Evolutionary conservation across 35 echinoderm and acorn worm genomes (phyloP).

Genomic region (Chiridota heheva): DNA sequence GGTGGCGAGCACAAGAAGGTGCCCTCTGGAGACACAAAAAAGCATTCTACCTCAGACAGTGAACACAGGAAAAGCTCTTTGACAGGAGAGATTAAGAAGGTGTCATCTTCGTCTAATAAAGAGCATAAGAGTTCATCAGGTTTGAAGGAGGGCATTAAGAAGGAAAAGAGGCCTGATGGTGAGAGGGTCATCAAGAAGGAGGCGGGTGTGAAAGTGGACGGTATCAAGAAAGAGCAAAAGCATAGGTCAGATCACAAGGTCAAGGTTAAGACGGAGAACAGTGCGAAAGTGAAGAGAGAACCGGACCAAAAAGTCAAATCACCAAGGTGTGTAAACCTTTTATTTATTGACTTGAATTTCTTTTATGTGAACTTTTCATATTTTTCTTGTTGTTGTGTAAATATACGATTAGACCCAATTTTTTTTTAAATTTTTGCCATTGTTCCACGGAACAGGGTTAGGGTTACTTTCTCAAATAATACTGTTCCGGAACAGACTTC

Average conservation of each 20-base stretch:
- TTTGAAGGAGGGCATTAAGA: slow-evolving; percentile 2
- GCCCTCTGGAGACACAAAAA: too few relatives aligned
- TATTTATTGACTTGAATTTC: background rate
- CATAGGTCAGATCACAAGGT: slow-evolving; percentile 37
- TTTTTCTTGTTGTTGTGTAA: background rate
- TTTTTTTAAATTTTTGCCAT: background rate
- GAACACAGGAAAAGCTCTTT: too few relatives aligned
- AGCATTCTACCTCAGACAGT: too few relatives aligned
- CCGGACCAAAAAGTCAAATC: slow-evolving; percentile 19
- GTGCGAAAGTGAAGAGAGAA: background rate
- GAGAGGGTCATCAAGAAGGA: slow-evolving; percentile 17
- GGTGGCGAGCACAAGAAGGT: too few relatives aligned
- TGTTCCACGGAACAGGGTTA: too few relatives aligned
- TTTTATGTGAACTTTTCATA: background rate
- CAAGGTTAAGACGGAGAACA: slow-evolving; percentile 56
- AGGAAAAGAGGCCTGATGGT: slow-evolving; percentile 54
- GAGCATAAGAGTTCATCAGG: background rate
- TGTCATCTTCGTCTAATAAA: background rate
- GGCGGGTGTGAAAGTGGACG: slow-evolving; percentile 15
- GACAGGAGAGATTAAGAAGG: background rate
- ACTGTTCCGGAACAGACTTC: too few relatives aligned
- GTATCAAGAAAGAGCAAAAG: slow-evolving; percentile 21
- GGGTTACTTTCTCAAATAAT: too few relatives aligned
- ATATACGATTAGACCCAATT: background rate
- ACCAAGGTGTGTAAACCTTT: background rate